Conservation (phyloP, 2,797 vertebrate genomes). For the Pogonophryne albipinna region DNA sequence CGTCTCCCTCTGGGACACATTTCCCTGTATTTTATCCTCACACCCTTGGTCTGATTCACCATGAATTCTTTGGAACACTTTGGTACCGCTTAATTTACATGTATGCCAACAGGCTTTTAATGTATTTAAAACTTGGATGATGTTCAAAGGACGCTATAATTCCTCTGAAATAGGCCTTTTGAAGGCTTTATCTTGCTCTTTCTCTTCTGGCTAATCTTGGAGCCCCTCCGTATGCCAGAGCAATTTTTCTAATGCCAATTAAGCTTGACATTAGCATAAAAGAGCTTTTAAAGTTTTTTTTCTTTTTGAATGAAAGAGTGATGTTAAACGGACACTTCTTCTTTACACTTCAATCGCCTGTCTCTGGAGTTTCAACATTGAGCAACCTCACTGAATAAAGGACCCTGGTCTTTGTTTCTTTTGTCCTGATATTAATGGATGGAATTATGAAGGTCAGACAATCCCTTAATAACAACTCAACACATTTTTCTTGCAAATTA, state of each 20-base stretch:
- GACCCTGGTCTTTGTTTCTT: constrained; percentile 59
- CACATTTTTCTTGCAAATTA: constrained; percentile 74
- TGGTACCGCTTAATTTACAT: constrained; percentile 96
- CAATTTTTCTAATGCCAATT: constrained; percentile 99
- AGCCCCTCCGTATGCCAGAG: constrained; percentile 97
- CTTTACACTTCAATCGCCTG: constrained; percentile 86
- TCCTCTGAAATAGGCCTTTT: constrained; percentile 99
- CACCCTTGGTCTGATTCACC: constrained; percentile 89
- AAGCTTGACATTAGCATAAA: constrained; percentile 98
- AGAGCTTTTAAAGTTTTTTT: constrained; percentile 94
- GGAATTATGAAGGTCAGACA: constrained; percentile 59
- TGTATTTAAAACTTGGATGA: constrained; percentile 98
- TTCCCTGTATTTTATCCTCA: constrained; percentile 80
- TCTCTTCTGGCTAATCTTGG: constrained; percentile 97
- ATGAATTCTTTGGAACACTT: constrained; percentile 91
- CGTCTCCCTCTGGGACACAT: constrained; percentile 78
- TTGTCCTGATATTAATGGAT: constrained; percentile 68
- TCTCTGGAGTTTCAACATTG: constrained; percentile 76
- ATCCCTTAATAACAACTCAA: constrained; percentile 70
- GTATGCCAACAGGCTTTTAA: constrained; percentile 99
- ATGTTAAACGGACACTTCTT: constrained; percentile 95
- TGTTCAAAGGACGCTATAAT: constrained; percentile 98
- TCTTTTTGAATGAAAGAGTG: constrained; percentile 86
- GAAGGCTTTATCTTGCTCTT: constrained; percentile 99
- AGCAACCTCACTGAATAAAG: constrained; percentile 73